Conservation (phyloP, 2,888 invertebrate genomes). For the Epinotia bilunana region DNA sequence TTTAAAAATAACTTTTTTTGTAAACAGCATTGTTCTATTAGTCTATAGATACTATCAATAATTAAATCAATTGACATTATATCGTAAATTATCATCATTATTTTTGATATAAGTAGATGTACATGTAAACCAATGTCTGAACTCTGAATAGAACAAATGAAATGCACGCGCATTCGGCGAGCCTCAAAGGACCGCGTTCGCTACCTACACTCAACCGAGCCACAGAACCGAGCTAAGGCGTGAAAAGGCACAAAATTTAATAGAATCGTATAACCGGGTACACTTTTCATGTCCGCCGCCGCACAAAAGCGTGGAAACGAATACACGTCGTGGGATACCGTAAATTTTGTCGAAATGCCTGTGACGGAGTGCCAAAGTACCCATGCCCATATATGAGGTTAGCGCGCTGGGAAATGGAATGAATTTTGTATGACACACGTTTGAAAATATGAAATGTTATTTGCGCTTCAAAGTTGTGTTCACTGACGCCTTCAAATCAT, state of each 20-base stretch:
- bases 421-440: neutral
- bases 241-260: slow-evolving; percentile 40
- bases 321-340: slow-evolving; percentile 48
- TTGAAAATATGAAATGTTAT: neutral
- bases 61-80: too few species aligned
- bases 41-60: too few species aligned
- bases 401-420: neutral
- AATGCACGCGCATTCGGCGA: slow-evolving; percentile 8
- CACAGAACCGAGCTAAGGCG: slow-evolving; percentile 15
- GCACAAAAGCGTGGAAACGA: slow-evolving; percentile 46
- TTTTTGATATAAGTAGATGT: slow-evolving; percentile 1
- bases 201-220: slow-evolving; percentile 33
- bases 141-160: slow-evolving; percentile 13
- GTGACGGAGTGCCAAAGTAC: slow-evolving; percentile 44
- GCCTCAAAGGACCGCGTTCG: slow-evolving; percentile 35
- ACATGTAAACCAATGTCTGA: neutral
- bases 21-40: too few species aligned
- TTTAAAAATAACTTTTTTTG: too few species aligned
- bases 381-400: neutral
- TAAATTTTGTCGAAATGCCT: slow-evolving; percentile 49
- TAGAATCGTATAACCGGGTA: slow-evolving; percentile 27
- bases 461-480: neutral
- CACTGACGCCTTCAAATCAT: neutral
- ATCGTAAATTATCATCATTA: neutral
- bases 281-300: slow-evolving; percentile 42